Evolutionary conservation across 2,113 vertebrate species (phyloP), one percentile per base, ranked within the genome.

Genomic region (Nanorana parkeri): DNA sequence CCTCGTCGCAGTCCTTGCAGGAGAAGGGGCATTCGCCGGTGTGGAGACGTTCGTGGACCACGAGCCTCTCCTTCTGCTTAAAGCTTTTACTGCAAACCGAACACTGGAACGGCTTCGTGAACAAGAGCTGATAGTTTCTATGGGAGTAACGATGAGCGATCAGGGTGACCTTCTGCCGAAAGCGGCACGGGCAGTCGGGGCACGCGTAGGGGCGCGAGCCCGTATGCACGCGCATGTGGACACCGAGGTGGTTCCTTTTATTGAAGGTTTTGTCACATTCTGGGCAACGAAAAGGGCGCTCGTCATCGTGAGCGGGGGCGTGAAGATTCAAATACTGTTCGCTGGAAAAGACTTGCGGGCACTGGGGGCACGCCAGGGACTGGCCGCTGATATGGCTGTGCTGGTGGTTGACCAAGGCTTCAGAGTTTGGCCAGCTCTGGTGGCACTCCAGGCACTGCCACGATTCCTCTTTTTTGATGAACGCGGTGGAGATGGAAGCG

Each of bases 141-240:
- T 81, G 84, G 1, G 63, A 67, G 21, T 71, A 76, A 29, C 80
- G 80, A 47, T 83, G 80, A 6, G 67, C 52, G 6, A 83, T 55
- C 21, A 83, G 63, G 52, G 71, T 83, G 52, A 63, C 64, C 20
- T 67, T 83, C 85, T 95, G 94, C 3, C 93, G 92, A 88, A 95
- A 95, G 86, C 93, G 92, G 65, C 94, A 94, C 28, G 93, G 92
- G 0, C 94, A 95, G 81, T 93, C 92, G 0, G 86, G 81, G 41
- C 94, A 95, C 3, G 88, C 91, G 21, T 93, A 95, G n/a, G 94
- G 93, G 86, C 94, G 94, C 85, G 93, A 91, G 0, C 94, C 94
- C 0, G 94, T 94, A 89, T 95, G 94, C 1, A 94, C 94, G 75
- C 94, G 92, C 68, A 90, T 92, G 89, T 95, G 94, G 80, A 94